Base-by-base conservation (phyloP, 2,888 invertebrate genomes). In the Herminia tarsipennalis region DNA sequence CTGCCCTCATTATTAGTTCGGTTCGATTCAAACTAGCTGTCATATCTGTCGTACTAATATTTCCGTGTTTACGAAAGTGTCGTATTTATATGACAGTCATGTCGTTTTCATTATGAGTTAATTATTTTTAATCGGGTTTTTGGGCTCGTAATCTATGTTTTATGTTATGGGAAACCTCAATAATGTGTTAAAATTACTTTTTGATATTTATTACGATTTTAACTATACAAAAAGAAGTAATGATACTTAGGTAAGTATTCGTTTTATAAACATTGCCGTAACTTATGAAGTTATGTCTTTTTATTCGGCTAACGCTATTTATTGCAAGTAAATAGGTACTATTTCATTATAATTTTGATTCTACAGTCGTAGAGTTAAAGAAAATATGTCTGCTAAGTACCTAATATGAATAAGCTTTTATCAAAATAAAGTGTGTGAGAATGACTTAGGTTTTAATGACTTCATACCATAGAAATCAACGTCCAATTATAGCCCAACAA, bases 51-150 rank as follows among this genome's bases (percentile, higher is more conserved):
- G 25, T 18, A 39, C n/a, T 17, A 17, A 48, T 29, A 34, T 48
- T 42, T 44, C 34, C 33, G 29, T 50, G 43, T 62, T 55, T 50
- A 61, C 40, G 29, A 44, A 45, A 24, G 28, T 44, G 44, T 45
- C 33, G 41, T 53, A 43, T 53, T 50, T 56, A 56, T 52, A 20
- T 38, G 45, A 39, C 37, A 33, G 5, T 38, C n/a, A 24, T 37
- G 9, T n/a, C 36, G 33, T 39, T 28, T 13, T 43, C 22, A 47
- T 55, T 35, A 17, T 13, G 32, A 40, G 9, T 58, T 32, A 52
- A 50, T 61, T 52, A 39, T 50, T 25, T 45, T 43, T 46, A 54
- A 55, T 65, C 35, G 24, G 0, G 17, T 30, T 45, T 13, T 33
- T 42, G 21, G 28, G 12, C 44, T 44, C 30, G 27, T 10, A 46